Percentiles rank a stretch among this genome's conserved stretches.
Evolutionary conservation across 1,140 invertebrate genomes (phyloP).

Genomic region (Trypoxylus dichotomus): DNA sequence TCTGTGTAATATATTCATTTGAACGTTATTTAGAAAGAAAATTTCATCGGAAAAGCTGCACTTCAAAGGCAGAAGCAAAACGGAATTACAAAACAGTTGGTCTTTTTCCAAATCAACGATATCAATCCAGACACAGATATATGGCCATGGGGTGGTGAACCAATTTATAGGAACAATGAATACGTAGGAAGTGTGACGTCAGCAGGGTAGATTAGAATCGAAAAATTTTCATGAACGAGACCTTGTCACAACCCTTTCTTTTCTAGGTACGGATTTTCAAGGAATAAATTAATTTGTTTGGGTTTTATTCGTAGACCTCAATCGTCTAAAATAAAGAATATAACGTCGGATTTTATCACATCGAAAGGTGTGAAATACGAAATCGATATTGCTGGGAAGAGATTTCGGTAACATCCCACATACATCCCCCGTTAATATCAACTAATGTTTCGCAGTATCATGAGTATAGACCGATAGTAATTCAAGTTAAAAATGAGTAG

Average conservation of each 20-base stretch:
- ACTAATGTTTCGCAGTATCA: constrained; percentile 34
- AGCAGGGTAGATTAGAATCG: constrained; percentile 62
- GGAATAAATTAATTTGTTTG: constrained; percentile 65
- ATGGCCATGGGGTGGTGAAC: constrained; percentile 83
- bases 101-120: constrained; percentile 73
- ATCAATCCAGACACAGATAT: constrained; percentile 73
- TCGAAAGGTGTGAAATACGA: constrained; percentile 63
- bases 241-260: constrained; percentile 39
- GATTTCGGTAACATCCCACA: constrained; percentile 64
- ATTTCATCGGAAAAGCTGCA: constrained; percentile 76
- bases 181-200: constrained; percentile 78
- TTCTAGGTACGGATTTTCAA: constrained; percentile 65
- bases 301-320: constrained; percentile 64
- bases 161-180: constrained; percentile 70
- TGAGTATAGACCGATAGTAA: constrained; percentile 49
- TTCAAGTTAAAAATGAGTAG: constrained; percentile 37
- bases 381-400: constrained; percentile 67
- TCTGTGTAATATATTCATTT: too few species aligned
- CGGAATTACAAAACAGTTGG: constrained; percentile 69
- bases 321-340: constrained; percentile 50
- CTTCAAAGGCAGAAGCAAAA: constrained; percentile 68
- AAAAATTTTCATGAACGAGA: not conserved
- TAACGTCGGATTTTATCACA: constrained; percentile 69
- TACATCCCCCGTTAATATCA: constrained; percentile 59
- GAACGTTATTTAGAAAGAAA: constrained; percentile 57